These are phyloP conservation scores for Andrena camellia DNA, from an alignment of 2,888 invertebrate species.

Conservation along the genomic window DNA sequence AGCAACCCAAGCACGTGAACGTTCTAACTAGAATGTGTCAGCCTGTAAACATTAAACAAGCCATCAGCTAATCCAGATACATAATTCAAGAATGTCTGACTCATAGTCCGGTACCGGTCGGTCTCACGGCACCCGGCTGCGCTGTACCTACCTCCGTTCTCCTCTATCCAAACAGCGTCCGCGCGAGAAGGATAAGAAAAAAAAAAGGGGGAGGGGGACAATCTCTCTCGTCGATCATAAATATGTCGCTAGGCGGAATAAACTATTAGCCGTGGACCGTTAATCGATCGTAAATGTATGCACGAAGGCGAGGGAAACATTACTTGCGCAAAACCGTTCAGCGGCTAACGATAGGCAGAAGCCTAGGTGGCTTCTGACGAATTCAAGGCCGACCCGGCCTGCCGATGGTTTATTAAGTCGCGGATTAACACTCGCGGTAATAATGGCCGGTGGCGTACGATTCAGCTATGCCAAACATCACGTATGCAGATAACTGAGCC, in stretches of 20 bases:
- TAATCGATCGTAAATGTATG: constrained; percentile 54
- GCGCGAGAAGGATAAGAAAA: neutral
- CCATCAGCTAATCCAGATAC: constrained; percentile 68
- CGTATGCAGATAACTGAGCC: too few species aligned
- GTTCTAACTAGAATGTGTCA: constrained; percentile 55
- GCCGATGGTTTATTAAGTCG: neutral
- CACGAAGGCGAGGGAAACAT: constrained; percentile 31
- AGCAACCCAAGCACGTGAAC: constrained; percentile 37
- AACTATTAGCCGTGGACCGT: constrained; percentile 51
- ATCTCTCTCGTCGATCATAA: constrained; percentile 31
- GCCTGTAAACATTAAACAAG: constrained; percentile 58
- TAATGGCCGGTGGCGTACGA: neutral
- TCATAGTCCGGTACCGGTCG: constrained; percentile 49
- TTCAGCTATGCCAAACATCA: too few species aligned
- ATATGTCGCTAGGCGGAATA: constrained; percentile 35
- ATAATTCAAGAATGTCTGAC: constrained; percentile 70
- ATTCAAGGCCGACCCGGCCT: constrained; percentile 29
- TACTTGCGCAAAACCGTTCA: constrained; percentile 28
- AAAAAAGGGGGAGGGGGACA: constrained; percentile 23
- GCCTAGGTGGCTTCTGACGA: constrained; percentile 38
- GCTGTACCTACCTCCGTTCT: neutral
- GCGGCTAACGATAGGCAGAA: constrained; percentile 25
- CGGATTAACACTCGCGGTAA: neutral
- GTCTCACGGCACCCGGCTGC: constrained; percentile 11
- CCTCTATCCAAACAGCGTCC: neutral